A percentile compares a stretch with the other conserved stretches of the same genome.
phyloP scores from a whole-genome alignment of 2,113 vertebrate species.

The Podiceps cristatus region DNA sequence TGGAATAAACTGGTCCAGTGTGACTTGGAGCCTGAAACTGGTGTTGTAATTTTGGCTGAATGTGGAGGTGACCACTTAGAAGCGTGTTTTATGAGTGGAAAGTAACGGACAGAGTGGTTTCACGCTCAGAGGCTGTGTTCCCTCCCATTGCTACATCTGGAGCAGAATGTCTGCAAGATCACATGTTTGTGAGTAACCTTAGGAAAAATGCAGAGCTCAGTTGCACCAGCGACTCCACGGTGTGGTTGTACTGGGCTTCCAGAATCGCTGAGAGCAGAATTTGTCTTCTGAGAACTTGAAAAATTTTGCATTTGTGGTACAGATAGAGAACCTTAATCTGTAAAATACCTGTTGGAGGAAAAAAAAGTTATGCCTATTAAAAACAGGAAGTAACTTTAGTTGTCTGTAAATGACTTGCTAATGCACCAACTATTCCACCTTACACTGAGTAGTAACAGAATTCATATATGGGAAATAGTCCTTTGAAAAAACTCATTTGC shows the following conservation, averaged over 20 bases:
- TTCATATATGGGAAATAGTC: not conserved
- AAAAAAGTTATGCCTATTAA: not conserved
- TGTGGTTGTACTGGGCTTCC: not conserved
- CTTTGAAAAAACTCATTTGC: not conserved
- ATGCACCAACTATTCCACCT: not conserved
- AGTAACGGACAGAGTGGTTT: not conserved
- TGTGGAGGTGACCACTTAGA: slow-evolving; percentile 13
- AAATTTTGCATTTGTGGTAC: not conserved
- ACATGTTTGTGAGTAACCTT: slow-evolving; percentile 45
- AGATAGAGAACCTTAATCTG: not conserved
- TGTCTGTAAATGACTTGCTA: not conserved
- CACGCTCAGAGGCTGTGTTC: not conserved
- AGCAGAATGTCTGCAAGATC: slow-evolving; percentile 52
- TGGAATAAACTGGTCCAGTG: slow-evolving; percentile 2
- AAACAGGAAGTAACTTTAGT: slow-evolving; percentile 25
- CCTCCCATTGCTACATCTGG: slow-evolving; percentile 57
- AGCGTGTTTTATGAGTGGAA: not conserved
- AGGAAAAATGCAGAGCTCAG: slow-evolving; percentile 52
- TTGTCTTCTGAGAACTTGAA: not conserved
- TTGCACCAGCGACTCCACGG: not conserved
- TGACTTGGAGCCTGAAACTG: not conserved
- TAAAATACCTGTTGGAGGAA: not conserved
- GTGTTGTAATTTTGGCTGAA: slow-evolving; percentile 10
- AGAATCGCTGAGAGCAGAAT: not conserved
- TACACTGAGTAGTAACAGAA: not conserved